These are phyloP conservation scores for Cydia amplana DNA, from an alignment of 1,140 invertebrate genomes.

Conservation along the genomic window DNA sequence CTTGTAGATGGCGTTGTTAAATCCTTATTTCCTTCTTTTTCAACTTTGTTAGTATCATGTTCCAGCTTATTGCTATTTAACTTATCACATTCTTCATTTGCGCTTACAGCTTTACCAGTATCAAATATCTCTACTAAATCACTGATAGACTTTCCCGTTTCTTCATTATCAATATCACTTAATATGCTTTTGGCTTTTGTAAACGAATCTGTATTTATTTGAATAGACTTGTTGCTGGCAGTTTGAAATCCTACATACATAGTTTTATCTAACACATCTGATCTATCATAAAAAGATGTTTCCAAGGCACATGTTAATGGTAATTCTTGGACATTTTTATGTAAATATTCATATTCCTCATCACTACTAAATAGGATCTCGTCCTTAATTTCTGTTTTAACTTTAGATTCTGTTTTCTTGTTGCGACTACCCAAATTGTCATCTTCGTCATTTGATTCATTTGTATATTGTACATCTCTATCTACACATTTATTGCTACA, in stretches of 20 bases:
- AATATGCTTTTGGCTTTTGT: conserved; percentile 66
- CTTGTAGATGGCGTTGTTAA: not conserved
- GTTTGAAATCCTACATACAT: conserved; percentile 74
- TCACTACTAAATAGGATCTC: conserved; percentile 69
- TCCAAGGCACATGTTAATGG: conserved; percentile 65
- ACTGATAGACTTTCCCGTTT: conserved; percentile 40
- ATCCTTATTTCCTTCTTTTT: conserved; percentile 2
- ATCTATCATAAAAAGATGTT: conserved; percentile 54
- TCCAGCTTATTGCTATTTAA: not conserved
- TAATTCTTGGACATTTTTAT: conserved; percentile 47
- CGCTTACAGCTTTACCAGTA: conserved; percentile 15
- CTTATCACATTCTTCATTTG: not conserved
- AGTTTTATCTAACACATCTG: conserved; percentile 55
- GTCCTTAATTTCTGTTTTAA: conserved; percentile 35
- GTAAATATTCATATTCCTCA: conserved; percentile 57
- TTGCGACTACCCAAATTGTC: not conserved
- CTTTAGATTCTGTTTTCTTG: not conserved
- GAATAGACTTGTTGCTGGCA: conserved; percentile 69
- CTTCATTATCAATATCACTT: conserved; percentile 39
- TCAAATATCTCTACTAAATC: conserved; percentile 57
- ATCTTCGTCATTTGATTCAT: not conserved
- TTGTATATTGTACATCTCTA: not conserved
- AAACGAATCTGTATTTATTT: conserved; percentile 60
- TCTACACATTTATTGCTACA: not conserved
- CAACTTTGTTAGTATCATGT: too few relatives aligned